These are phyloP conservation scores for Brachionus angularis DNA, from an alignment of 1,140 invertebrate species.

Conservation along the genomic window DNA sequence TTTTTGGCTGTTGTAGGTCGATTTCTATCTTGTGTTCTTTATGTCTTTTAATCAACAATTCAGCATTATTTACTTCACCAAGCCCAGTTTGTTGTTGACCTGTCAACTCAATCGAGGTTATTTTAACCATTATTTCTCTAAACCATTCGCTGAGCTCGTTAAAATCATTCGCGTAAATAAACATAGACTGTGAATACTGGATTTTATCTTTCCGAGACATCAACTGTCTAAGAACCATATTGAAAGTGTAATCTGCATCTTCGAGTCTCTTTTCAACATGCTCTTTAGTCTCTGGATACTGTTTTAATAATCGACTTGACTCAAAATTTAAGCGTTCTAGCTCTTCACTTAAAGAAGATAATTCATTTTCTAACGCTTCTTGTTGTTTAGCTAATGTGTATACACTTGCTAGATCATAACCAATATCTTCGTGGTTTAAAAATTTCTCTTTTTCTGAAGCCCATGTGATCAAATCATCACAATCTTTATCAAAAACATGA, in stretches of 20 bases:
- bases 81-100: not conserved
- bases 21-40: slow-evolving; percentile 32
- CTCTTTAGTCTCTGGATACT: slow-evolving; percentile 33
- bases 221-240: not conserved
- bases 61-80: slow-evolving; percentile 26
- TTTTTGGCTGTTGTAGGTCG: slow-evolving; percentile 12
- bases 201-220: slow-evolving; percentile 9
- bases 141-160: slow-evolving; percentile 36
- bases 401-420: slow-evolving; percentile 40
- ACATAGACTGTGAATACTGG: slow-evolving; percentile 29
- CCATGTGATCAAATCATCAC: slow-evolving; percentile 39
- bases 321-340: slow-evolving; percentile 22
- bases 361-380: slow-evolving; percentile 32
- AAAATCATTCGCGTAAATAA: slow-evolving; percentile 28
- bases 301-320: slow-evolving; percentile 26
- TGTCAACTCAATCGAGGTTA: slow-evolving; percentile 14
- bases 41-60: slow-evolving; percentile 25
- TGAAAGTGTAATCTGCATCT: not conserved
- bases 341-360: not conserved
- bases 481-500: slow-evolving; percentile 40
- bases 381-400: slow-evolving; percentile 40
- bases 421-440: slow-evolving; percentile 28
- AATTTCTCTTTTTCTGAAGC: slow-evolving; percentile 33
- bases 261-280: slow-evolving; percentile 35
- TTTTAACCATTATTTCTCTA: slow-evolving; percentile 13